Percentiles rank a stretch among this genome's conserved stretches.
Evolutionary conservation across 2,888 invertebrate genomes (phyloP).

Genomic region (Oscheius sp.): DNA sequence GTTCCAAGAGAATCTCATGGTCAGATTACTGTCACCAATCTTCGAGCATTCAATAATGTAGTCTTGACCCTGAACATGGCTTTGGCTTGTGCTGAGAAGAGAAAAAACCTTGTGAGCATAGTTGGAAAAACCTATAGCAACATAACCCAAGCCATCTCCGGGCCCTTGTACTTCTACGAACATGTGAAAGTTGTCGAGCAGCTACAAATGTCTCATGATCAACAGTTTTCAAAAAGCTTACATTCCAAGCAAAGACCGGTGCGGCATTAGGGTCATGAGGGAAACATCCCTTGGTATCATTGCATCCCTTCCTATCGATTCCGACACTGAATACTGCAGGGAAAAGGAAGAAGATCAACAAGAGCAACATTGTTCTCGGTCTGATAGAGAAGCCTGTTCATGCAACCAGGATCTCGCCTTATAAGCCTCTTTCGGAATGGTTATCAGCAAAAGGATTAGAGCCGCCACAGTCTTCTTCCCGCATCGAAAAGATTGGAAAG

Average conservation of each 20-base stretch:
- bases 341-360: too few species aligned
- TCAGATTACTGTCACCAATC: slow-evolving; percentile 36
- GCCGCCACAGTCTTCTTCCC: too few species aligned
- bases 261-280: not conserved
- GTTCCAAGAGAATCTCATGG: slow-evolving; percentile 52
- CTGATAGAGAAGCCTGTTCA: too few species aligned
- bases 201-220: not conserved
- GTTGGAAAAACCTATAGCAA: slow-evolving; percentile 18
- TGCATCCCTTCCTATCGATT: not conserved
- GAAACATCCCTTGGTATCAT: slow-evolving; percentile 15
- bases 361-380: too few species aligned
- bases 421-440: too few species aligned
- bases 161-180: slow-evolving; percentile 11
- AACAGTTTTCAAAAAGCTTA: not conserved
- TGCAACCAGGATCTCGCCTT: too few species aligned
- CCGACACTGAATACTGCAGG: too few species aligned
- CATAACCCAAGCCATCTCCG: slow-evolving; percentile 20
- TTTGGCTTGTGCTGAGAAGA: too few species aligned
- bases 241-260: slow-evolving; percentile 18
- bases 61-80: slow-evolving; percentile 36
- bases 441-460: too few species aligned
- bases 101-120: slow-evolving; percentile 19
- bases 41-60: slow-evolving; percentile 54
- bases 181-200: not conserved
- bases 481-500: too few species aligned